phyloP scores from a whole-genome alignment of 2,888 invertebrate species.

The Poecilus cupreus region DNA sequence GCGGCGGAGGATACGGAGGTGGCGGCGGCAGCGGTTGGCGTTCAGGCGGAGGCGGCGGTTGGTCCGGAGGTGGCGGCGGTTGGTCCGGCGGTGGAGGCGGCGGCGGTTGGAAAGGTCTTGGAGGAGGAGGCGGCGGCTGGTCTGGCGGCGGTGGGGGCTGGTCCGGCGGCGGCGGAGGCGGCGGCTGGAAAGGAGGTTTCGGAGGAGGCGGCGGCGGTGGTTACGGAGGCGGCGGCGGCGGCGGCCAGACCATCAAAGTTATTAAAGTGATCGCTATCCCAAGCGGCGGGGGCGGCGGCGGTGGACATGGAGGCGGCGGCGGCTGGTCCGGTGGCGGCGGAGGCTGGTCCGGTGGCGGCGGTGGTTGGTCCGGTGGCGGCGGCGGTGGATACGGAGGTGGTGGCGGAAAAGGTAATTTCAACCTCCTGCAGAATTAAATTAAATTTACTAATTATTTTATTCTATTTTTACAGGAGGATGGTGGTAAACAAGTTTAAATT shows the following conservation, averaged over 20 bases:
- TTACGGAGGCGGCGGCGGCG: constrained; percentile 60
- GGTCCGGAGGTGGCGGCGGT: constrained; percentile 61
- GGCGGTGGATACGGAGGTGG: constrained; percentile 63
- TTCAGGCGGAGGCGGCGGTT: constrained; percentile 53
- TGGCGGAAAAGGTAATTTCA: constrained; percentile 58
- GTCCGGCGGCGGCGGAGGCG: constrained; percentile 35
- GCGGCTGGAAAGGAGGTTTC: constrained; percentile 53
- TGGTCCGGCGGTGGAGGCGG: constrained; percentile 64
- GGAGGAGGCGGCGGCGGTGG: constrained; percentile 60
- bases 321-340: constrained; percentile 59
- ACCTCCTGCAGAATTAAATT: neutral
- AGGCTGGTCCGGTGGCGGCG: constrained; percentile 64
- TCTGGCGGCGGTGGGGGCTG: constrained; percentile 57
- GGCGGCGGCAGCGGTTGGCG: constrained; percentile 64
- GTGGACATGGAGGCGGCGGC: constrained; percentile 53
- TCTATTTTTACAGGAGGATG: constrained; percentile 49
- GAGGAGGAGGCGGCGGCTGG: constrained; percentile 61
- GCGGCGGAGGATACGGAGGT: constrained; percentile 63
- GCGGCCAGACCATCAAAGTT: constrained; percentile 64
- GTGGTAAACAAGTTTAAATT: constrained; percentile 43
- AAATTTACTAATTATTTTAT: neutral
- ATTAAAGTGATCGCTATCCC: constrained; percentile 66
- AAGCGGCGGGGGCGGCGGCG: constrained; percentile 65
- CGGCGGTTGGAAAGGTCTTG: constrained; percentile 63
- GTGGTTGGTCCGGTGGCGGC: constrained; percentile 63